phyloP scores from a whole-genome alignment of 2,888 invertebrate genomes.

The Hoplodrina ambigua region DNA sequence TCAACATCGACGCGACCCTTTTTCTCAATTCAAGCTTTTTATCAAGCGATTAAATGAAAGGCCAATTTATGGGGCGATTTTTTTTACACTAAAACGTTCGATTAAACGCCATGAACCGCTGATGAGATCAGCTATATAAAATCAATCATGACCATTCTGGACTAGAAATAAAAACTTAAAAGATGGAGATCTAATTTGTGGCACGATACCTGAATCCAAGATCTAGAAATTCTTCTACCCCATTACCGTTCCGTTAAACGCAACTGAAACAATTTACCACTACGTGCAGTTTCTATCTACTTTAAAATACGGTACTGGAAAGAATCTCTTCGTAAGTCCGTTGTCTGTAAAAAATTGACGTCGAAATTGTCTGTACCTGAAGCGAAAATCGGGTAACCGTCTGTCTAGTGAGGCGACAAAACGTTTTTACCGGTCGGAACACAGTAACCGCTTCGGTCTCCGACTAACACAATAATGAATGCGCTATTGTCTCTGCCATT shows the following conservation, averaged over 20 bases:
- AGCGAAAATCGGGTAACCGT: constrained; percentile 58
- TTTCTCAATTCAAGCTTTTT: neutral
- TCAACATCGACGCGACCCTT: neutral
- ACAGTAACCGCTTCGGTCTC: constrained; percentile 55
- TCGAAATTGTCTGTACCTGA: constrained; percentile 65
- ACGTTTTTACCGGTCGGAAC: constrained; percentile 57
- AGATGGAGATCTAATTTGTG: constrained; percentile 37
- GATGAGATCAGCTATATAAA: constrained; percentile 39
- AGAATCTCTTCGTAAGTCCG: constrained; percentile 43
- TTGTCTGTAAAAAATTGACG: constrained; percentile 64
- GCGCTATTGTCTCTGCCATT: constrained; percentile 71
- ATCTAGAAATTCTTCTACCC: constrained; percentile 41
- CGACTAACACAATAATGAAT: constrained; percentile 70
- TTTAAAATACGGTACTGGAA: constrained; percentile 62
- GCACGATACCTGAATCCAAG: constrained; percentile 22
- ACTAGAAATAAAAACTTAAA: constrained; percentile 36
- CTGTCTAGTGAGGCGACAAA: constrained; percentile 55
- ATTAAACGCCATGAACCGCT: constrained; percentile 15
- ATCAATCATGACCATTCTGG: constrained; percentile 41
- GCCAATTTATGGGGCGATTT: constrained; percentile 5
- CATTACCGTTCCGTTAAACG: constrained; percentile 40
- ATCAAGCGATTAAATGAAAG: neutral
- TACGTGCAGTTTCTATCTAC: constrained; percentile 32
- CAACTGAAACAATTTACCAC: constrained; percentile 38
- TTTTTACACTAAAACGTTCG: neutral